These are phyloP conservation scores for Deladenus siricidicola DNA, from an alignment of 2,888 invertebrate genomes.

Conservation along the genomic window DNA sequence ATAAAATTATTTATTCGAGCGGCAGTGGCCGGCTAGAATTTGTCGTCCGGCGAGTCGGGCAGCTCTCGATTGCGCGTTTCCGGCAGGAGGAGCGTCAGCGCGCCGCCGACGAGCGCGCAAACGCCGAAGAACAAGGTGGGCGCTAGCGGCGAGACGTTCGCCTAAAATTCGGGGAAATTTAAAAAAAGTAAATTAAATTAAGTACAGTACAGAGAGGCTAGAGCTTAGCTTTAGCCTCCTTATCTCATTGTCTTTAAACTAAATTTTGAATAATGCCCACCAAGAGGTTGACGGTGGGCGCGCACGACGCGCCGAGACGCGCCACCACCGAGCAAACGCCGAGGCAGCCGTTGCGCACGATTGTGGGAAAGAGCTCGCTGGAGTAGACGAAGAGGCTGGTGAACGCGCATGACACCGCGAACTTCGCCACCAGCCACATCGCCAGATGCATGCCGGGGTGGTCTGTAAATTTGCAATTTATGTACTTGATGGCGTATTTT, in stretches of 20 bases:
- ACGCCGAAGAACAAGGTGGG: constrained; percentile 23
- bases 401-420: constrained; percentile 38
- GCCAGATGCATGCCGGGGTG: constrained; percentile 15
- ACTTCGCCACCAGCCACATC: constrained; percentile 44
- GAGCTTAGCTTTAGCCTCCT: not conserved
- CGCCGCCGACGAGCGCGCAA: constrained; percentile 17
- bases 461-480: not conserved
- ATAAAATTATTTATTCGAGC: no score
- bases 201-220: not conserved
- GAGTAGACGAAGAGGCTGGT: constrained; percentile 45
- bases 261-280: not conserved
- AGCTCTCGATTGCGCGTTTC: constrained; percentile 24
- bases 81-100: constrained; percentile 22
- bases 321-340: constrained; percentile 32
- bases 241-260: not conserved
- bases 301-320: not conserved
- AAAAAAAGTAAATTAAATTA: not conserved
- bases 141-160: constrained; percentile 14
- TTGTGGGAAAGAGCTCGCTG: constrained; percentile 40
- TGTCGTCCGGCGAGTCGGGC: constrained; percentile 14
- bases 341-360: constrained; percentile 29
- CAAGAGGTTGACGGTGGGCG: constrained; percentile 1
- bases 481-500: no score
- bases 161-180: constrained; percentile 14
- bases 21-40: no score